Conservation (phyloP, 2,797 vertebrate species). For the Thunnus albacares region DNA sequence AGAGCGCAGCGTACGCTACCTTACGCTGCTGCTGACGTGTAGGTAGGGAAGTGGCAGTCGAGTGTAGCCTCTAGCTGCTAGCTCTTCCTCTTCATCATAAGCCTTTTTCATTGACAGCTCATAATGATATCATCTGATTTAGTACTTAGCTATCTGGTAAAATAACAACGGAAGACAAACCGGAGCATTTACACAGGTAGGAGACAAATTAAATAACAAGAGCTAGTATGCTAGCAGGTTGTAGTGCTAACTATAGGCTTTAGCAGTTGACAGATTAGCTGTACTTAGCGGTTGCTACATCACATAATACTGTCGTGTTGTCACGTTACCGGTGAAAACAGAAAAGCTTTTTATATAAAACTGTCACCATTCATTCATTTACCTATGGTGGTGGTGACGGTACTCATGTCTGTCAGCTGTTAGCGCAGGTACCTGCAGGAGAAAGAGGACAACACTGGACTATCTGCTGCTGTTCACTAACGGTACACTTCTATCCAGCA, state of each 20-base stretch:
- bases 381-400: not conserved
- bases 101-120: not conserved
- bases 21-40: conserved; percentile 85
- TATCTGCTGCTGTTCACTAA: not conserved
- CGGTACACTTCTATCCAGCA: not conserved
- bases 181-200: conserved; percentile 56
- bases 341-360: fast-evolving
- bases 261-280: not conserved
- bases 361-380: not conserved
- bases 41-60: conserved; percentile 67
- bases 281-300: not conserved
- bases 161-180: conserved; percentile 15
- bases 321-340: not conserved
- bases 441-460: not conserved
- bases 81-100: not conserved
- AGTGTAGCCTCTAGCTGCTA: conserved; percentile 30
- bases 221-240: conserved; percentile 10
- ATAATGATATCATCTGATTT: conserved; percentile 13
- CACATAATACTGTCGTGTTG: not conserved
- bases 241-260: not conserved
- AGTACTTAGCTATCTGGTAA: not conserved
- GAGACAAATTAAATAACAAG: not conserved
- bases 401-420: not conserved
- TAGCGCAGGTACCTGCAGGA: not conserved
- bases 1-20: conserved; percentile 36